Percentiles rank a stretch among this genome's conserved stretches.
phyloP scores from a whole-genome alignment of 2,113 vertebrate species.

The Sturnus vulgaris region DNA sequence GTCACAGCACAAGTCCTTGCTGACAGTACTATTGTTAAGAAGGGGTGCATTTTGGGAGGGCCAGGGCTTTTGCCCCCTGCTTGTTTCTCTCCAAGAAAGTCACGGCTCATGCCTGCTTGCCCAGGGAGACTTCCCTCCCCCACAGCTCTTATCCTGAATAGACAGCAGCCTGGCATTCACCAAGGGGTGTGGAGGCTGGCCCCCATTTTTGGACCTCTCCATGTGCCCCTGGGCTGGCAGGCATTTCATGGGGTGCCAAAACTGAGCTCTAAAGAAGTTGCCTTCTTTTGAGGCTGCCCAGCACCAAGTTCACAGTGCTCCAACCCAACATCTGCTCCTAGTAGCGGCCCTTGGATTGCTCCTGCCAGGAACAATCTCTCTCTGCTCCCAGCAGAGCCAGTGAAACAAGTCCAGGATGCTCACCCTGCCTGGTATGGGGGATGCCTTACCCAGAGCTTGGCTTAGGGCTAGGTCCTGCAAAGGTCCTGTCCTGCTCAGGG shows the following conservation, averaged over 20 bases:
- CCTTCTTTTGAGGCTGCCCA: not conserved
- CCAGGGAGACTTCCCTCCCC: not conserved
- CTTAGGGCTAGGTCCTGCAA: not conserved
- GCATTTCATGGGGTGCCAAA: not conserved
- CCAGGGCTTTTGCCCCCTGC: not conserved
- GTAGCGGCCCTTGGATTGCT: not conserved
- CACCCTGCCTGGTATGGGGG: not conserved
- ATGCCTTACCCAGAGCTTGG: fast-evolving
- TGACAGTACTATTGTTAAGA: constrained; percentile 50
- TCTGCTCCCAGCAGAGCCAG: not conserved
- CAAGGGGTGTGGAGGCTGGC: not conserved
- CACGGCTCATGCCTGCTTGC: not conserved
- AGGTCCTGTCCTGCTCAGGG: fast-evolving
- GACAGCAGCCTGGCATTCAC: not conserved
- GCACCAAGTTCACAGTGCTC: not conserved
- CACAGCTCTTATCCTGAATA: not conserved
- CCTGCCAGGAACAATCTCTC: not conserved
- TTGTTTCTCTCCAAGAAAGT: constrained; percentile 23
- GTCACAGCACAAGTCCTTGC: not conserved
- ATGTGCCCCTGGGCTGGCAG: not conserved
- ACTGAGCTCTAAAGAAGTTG: not conserved
- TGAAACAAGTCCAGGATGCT: not conserved
- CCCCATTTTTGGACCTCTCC: not conserved
- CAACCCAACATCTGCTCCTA: not conserved
- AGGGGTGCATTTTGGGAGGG: not conserved